Evolutionary conservation across 2,797 vertebrate genomes (phyloP).

Genomic region (Myotis vivesi): DNA sequence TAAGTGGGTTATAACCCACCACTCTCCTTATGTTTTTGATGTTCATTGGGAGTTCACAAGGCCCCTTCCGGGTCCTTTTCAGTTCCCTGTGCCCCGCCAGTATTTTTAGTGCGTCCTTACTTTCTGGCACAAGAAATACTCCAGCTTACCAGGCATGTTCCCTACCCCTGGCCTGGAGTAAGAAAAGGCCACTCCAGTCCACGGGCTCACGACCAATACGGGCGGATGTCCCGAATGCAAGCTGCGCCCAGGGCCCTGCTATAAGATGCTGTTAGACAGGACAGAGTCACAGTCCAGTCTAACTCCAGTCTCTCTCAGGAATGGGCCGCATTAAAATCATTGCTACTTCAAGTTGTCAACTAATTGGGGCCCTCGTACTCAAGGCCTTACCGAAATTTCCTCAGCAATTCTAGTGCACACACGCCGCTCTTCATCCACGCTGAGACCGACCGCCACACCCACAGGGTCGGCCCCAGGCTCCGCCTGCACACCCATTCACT

Average conservation of each 20-base stretch:
- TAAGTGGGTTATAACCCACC: background rate
- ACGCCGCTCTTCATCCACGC: background rate
- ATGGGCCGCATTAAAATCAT: background rate
- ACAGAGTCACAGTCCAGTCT: background rate
- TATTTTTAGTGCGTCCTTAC: background rate
- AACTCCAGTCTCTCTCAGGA: background rate
- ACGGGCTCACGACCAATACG: background rate
- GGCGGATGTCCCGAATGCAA: background rate
- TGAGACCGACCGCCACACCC: background rate
- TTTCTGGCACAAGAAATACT: background rate
- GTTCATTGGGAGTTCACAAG: background rate
- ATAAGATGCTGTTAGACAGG: background rate
- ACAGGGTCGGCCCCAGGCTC: no score
- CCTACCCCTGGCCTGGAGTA: background rate
- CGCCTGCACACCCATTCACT: background rate
- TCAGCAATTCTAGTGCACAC: background rate
- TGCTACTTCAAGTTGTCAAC: background rate
- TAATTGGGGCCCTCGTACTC: background rate
- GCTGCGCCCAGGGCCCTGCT: no score
- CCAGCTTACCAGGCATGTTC: background rate
- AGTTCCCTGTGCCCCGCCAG: background rate
- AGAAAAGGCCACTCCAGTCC: background rate
- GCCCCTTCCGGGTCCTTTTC: background rate
- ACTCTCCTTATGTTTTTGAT: background rate
- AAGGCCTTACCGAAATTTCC: background rate